Base-by-base conservation (phyloP, 2,797 vertebrate species). In the Sebastes minor region DNA sequence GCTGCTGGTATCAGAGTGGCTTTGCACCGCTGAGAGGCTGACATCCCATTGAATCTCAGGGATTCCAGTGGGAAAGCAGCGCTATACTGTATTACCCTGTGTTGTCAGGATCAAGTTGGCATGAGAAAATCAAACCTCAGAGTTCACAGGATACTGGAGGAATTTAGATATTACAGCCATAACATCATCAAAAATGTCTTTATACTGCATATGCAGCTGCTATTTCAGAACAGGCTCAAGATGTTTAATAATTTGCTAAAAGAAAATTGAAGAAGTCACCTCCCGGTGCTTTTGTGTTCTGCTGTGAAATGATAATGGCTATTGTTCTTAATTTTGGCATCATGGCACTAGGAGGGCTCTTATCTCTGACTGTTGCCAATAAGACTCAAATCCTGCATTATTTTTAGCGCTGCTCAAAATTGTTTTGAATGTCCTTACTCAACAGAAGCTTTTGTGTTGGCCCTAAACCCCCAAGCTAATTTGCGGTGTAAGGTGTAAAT, bases 301-400 rank as follows among this genome's bases (percentile, higher is more conserved):
- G 68, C 66, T 74, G 18, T 63, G 52, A 82, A 76, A 83, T 3
- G 5, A 81, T 80, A 76, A 82, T 67, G 30, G 38, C 66, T 71
- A 77, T 79, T 83, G 80, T 88, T 87, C 22, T 69, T 82, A 32
- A 70, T 74, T 77, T 80, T 83, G 81, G 76, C 83, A 79, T 78
- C 42, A 42, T 35, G 49, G 4, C 42, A 56, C 67, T 63, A 38
- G 59, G 76, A 56, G 55, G 56, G 20, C 64, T 73, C 69, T 89
- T 84, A 78, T 85, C 63, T 76, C 53, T 68, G 46, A 76, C 38
- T 71, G 83, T 61, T 88, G 73, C 78, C 84, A 83, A 28, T 81
- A 73, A 64, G 62, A 73, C 62, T 74, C 13, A 74, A 78, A 87
- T 81, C 68, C 62, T 74, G 49, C 38, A 74, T 82, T 84, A 72